These are phyloP conservation scores for Phyto melanocephala DNA, from an alignment of 2,888 invertebrate species.

Conservation along the genomic window DNA sequence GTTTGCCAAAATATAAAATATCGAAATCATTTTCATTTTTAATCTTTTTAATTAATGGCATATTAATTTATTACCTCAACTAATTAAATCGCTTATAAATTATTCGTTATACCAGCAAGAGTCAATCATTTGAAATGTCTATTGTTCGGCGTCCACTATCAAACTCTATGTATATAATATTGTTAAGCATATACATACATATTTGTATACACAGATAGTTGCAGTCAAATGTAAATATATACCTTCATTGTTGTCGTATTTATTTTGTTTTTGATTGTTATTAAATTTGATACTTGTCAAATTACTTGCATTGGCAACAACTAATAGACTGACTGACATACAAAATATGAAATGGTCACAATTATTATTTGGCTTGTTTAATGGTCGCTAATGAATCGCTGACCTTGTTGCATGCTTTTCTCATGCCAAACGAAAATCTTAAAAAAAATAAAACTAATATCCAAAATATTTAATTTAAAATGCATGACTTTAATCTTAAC, in stretches of 20 bases:
- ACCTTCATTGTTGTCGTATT: neutral
- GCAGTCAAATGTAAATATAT: too few species aligned
- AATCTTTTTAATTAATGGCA: neutral
- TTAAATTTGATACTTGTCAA: conserved; percentile 33
- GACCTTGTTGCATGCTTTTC: conserved; percentile 39
- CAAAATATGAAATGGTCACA: conserved; percentile 37
- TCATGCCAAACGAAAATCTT: neutral
- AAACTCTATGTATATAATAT: too few species aligned
- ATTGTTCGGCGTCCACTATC: neutral
- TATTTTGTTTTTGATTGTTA: neutral
- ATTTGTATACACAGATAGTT: too few species aligned
- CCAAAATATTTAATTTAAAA: conserved; percentile 43
- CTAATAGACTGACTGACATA: neutral
- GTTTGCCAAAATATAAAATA: neutral
- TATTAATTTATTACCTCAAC: conserved; percentile 39
- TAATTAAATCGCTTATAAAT: conserved; percentile 34
- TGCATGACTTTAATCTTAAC: conserved; percentile 41
- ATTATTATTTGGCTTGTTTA: conserved; percentile 9
- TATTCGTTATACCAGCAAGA: neutral
- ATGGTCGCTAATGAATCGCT: neutral
- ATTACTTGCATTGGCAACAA: conserved; percentile 28
- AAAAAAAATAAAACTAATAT: conserved; percentile 41
- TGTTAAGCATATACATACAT: too few species aligned
- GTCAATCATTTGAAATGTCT: conserved; percentile 1
- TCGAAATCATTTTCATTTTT: neutral